Evolutionary conservation across 2,888 invertebrate species (phyloP).

Genomic region (Drosophila aldrichi): DNA sequence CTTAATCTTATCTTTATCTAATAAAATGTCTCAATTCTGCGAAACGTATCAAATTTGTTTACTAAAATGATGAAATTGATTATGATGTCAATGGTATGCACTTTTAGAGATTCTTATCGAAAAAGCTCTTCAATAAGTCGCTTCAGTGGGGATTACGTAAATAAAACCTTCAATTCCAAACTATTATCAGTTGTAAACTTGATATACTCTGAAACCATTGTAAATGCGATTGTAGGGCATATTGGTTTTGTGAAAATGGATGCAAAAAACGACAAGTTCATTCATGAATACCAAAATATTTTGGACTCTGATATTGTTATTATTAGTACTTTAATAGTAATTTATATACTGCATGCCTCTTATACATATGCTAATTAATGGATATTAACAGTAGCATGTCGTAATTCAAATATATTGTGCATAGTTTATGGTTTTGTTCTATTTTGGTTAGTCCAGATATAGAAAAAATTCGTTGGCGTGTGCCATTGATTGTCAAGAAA

Average conservation of each 20-base stretch:
- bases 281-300: not conserved
- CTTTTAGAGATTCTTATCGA: not conserved
- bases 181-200: not conserved
- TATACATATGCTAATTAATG: not conserved
- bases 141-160: not conserved
- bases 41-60: not conserved
- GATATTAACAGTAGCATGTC: not conserved
- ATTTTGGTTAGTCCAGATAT: not conserved
- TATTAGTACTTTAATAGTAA: too few relatives aligned
- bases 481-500: not conserved
- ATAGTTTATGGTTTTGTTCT: not conserved
- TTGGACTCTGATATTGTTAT: not conserved
- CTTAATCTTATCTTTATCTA: not conserved
- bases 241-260: not conserved
- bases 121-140: not conserved
- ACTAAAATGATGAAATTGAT: conserved; percentile 6
- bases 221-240: not conserved
- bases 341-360: not conserved
- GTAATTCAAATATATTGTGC: not conserved
- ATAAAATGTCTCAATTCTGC: not conserved
- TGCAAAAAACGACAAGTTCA: not conserved
- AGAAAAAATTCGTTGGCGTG: not conserved
- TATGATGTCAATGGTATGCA: not conserved
- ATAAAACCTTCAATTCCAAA: not conserved
- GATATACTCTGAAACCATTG: too few relatives aligned